Conservation (phyloP, 1,140 invertebrate genomes). For the Sminthurinus signatus region DNA sequence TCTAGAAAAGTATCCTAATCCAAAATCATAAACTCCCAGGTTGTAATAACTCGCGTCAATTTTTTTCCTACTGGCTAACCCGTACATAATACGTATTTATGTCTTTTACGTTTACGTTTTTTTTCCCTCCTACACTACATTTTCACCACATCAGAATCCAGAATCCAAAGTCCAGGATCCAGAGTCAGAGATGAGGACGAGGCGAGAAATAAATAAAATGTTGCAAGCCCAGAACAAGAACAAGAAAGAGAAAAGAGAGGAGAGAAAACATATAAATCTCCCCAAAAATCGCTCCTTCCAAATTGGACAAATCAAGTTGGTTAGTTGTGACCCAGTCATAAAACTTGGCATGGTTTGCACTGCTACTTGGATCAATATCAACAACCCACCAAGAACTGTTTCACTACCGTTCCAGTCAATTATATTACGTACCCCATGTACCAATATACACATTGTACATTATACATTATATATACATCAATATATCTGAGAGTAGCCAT, state of each 20-base stretch:
- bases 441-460: too few species aligned
- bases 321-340: slow-evolving; percentile 39
- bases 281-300: slow-evolving; percentile 13
- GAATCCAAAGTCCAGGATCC: too few species aligned
- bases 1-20: background rate
- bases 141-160: too few species aligned
- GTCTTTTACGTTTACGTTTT: background rate
- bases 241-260: background rate
- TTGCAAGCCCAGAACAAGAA: background rate
- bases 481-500: too few species aligned
- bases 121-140: too few species aligned
- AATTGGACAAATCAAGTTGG: slow-evolving; percentile 30
- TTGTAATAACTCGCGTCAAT: background rate
- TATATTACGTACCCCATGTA: background rate
- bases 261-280: slow-evolving; percentile 29
- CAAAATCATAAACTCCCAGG: slow-evolving; percentile 5
- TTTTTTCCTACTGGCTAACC: background rate
- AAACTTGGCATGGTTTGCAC: too few species aligned
- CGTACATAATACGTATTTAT: slow-evolving; percentile 9
- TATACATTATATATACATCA: too few species aligned
- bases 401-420: background rate
- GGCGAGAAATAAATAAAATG: background rate
- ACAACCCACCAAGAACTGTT: background rate
- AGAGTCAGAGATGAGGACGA: too few species aligned
- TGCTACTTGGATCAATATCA: slow-evolving; percentile 28